Base-by-base conservation (phyloP, 2,113 vertebrate species). In the Cairina moschata region DNA sequence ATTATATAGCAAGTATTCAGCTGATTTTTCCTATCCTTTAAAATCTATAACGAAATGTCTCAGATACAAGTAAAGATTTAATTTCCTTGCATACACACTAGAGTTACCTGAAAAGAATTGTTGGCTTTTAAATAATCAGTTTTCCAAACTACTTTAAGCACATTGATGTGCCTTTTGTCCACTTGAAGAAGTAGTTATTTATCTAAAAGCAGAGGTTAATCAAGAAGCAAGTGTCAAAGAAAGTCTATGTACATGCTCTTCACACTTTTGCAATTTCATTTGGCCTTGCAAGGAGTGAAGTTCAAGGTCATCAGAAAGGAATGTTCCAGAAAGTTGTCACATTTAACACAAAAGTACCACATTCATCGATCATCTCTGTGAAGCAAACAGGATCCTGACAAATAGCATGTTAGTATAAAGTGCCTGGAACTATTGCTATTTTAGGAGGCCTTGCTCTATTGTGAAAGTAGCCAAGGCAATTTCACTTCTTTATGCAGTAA, bases 311-410 rank as follows among this genome's bases (percentile, higher is more conserved):
- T 65, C 69, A 72, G 18, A 26, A 48, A 82, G 44, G 74, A 94
- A 93, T 85, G 91, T 95, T 95, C 83, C 86, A 95, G 48, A 96
- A 97, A 84, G 38, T 60, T 91, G 77, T 90, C 86, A 63, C 71
- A 90, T 93, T 92, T 96, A 93, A 88, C 83, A 92, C 55, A 92
- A 90, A 72, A 96, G 92, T 81, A 94, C 5, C 65, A 90, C 18
- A 63, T 17, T 94, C 91, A 90, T 95, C 91, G 67, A 78, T 94
- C 88, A 92, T 59, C 55, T 77, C 79, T 59, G 72, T 55, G 92
- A 88, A 90, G 73, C 60, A 90, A 95, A 81, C 21, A 90, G 42
- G 55, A 81, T 67, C 95, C 77, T 94, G 83, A 92, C 83, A 90
- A 90, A 88, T 75, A 80, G 38, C 22, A 75, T 90, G 83, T 92